Base-by-base conservation (phyloP, 2,797 vertebrate species). In the Lates japonicus region DNA sequence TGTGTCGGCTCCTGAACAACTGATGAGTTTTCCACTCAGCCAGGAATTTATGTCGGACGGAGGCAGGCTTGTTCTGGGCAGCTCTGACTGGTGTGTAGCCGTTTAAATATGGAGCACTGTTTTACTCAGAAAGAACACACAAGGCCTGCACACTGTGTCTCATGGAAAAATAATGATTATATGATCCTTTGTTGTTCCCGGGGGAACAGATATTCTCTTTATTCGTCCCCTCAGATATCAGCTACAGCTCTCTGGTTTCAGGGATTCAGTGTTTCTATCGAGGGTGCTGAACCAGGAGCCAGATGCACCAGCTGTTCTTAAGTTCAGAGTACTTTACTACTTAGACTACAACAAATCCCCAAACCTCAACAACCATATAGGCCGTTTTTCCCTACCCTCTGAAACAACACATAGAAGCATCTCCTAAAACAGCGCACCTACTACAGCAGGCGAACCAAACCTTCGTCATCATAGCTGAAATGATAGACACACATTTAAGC, bases 121-220 rank as follows among this genome's bases (percentile, higher is more conserved):
- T 54, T 69, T 87, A 80, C 57, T 35, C 69, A 69, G 52, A 78
- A 74, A 76, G 33, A 39, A 62, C 33, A 51, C 3, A 7, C 4
- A 10, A 52, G 20, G 17, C 41, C 35, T 58, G 22, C 1, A 46
- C 63, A 37, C 8, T 9, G 22, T 41, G 31, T 70, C 44, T 87
- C 61, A 66, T 81, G 75, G 70, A 81, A 79, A 58, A 82, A 59
- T 67, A 71, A 76, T 78, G 75, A 72, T 68, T 68, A 82, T 8
- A n/a, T 35, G 70, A 84, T 73, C 41, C 39, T 74, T 57, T 76
- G 59, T 62, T 52, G 41, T 58, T 70, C 11, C 61, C 22, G 10
- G 37, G 10, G 37, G 10, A 71, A 63, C 14, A 76, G 16, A 81
- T 52, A 37, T 29, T 69, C n/a, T 48, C 5, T 33, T 69, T 33